A percentile compares a stretch with the other conserved stretches of the same genome.
These are phyloP conservation scores for Meghimatium bilineatum DNA, from an alignment of 2,888 invertebrate species.

Conservation along the genomic window DNA sequence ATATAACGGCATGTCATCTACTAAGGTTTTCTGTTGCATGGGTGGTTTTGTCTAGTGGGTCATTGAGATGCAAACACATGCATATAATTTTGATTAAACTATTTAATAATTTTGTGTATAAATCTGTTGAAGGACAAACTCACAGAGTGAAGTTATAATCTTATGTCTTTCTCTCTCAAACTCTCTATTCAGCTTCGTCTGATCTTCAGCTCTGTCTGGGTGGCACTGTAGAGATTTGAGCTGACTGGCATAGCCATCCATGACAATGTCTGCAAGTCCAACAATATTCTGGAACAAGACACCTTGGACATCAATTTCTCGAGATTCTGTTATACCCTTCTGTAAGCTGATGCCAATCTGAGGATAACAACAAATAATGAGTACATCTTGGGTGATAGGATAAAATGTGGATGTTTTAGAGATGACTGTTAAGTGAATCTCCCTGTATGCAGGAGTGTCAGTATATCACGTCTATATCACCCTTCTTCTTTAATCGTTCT, in stretches of 20 bases:
- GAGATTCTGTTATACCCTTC: constrained; percentile 78
- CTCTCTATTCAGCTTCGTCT: constrained; percentile 79
- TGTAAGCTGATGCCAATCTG: constrained; percentile 72
- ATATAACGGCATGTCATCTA: no score
- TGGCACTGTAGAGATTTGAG: constrained; percentile 79
- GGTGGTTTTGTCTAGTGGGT: no score
- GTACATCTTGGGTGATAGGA: no score
- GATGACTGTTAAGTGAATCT: no score
- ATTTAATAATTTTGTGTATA: no score
- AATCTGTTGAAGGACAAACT: neutral
- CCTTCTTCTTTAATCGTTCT: no score
- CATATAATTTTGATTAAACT: no score
- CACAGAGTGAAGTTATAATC: constrained; percentile 69
- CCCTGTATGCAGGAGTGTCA: no score
- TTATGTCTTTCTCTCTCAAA: constrained; percentile 81
- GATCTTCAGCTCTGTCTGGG: constrained; percentile 53
- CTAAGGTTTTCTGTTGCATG: no score
- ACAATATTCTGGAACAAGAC: constrained; percentile 84
- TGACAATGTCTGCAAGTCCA: constrained; percentile 84
- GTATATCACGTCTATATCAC: no score
- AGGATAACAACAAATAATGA: constrained; percentile 46
- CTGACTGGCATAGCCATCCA: constrained; percentile 85
- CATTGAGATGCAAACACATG: no score
- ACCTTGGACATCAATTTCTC: constrained; percentile 80
- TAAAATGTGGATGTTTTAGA: no score